phyloP scores from a whole-genome alignment of 92 coral and sea anemone species.

The Phymanthus crucifer region DNA sequence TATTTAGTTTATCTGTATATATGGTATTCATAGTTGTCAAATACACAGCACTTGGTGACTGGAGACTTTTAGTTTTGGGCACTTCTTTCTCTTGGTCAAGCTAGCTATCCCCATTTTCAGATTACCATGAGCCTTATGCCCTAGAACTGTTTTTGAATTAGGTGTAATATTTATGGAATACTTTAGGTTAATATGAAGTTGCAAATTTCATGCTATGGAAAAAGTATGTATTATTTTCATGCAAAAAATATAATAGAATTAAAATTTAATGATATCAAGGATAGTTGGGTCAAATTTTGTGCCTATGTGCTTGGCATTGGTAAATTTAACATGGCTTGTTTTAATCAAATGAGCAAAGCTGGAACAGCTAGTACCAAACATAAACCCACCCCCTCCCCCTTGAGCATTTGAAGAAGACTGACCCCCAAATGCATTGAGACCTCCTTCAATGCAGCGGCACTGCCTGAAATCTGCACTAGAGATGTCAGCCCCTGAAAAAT shows the following conservation, averaged over 20 bases:
- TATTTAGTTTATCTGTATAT: no score
- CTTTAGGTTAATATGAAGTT: no score
- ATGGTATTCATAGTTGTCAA: no score
- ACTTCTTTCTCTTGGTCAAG: no score
- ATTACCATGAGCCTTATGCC: no score
- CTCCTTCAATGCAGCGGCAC: slow-evolving; percentile 91
- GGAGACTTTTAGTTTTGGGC: no score
- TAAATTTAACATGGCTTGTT: slow-evolving; percentile 81
- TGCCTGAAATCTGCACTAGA: slow-evolving; percentile 97
- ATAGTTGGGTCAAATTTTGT: slow-evolving; percentile 90
- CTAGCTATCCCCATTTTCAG: no score
- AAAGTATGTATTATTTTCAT: neutral
- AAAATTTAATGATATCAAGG: slow-evolving; percentile 74
- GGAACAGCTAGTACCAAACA: slow-evolving; percentile 97
- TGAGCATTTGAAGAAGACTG: slow-evolving; percentile 63
- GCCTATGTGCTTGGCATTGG: slow-evolving; percentile 85
- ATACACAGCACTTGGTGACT: no score
- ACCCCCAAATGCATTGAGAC: slow-evolving; percentile 77
- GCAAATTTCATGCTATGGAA: no score
- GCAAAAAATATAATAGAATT: neutral
- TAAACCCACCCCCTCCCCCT: slow-evolving; percentile 79
- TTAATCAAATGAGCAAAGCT: slow-evolving; percentile 89
- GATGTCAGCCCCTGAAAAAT: slow-evolving; percentile 81
- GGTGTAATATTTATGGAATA: no score
- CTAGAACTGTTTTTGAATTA: no score